Conservation (phyloP, 2,888 invertebrate genomes). For the Drosophila formosana region DNA sequence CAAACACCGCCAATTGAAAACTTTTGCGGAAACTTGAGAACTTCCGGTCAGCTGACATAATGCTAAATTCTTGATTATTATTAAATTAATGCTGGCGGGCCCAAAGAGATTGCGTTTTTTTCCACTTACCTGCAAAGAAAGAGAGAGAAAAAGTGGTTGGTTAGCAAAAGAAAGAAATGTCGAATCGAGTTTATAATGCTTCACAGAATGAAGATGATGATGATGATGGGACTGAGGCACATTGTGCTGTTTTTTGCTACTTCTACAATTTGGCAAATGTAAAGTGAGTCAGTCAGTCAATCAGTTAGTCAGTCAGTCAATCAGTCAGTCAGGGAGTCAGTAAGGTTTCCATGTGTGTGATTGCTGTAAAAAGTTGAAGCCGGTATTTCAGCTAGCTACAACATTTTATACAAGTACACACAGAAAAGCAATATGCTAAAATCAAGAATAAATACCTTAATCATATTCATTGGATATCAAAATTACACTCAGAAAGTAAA, state of each 20-base stretch:
- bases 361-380: slow-evolving; percentile 24
- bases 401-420: slow-evolving; percentile 13
- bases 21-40: slow-evolving; percentile 6
- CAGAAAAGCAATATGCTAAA: background rate
- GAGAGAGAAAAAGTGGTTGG: background rate
- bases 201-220: background rate
- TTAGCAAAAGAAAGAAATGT: background rate
- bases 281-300: slow-evolving; percentile 15
- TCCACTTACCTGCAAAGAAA: slow-evolving; percentile 59
- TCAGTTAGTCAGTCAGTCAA: background rate
- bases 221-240: too few relatives aligned
- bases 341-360: background rate
- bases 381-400: slow-evolving; percentile 27
- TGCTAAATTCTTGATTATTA: slow-evolving; percentile 62
- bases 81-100: slow-evolving; percentile 63
- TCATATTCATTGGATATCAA: too few relatives aligned
- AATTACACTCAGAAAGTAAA: too few relatives aligned
- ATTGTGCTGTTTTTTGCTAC: too few relatives aligned
- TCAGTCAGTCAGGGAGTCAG: background rate
- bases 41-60: slow-evolving; percentile 38
- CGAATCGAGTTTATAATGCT: background rate
- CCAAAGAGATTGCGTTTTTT: slow-evolving; percentile 11
- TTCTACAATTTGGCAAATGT: too few relatives aligned
- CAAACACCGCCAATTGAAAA: slow-evolving; percentile 17
- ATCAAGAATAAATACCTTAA: too few relatives aligned